These are phyloP conservation scores for Heliconius hortense DNA, from an alignment of 2,888 invertebrate species.

Conservation along the genomic window DNA sequence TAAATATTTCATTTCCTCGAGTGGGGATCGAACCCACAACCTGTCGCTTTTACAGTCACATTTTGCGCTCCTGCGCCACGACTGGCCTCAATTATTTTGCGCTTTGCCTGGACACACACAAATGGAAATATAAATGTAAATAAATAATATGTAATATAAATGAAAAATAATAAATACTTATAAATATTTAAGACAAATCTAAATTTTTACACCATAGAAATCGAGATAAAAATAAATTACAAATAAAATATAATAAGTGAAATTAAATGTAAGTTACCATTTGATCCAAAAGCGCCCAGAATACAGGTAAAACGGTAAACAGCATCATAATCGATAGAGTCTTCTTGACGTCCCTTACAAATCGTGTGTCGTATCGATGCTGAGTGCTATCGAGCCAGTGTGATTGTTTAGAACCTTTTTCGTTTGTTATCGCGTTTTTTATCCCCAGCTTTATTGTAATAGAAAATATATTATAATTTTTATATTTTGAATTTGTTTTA, in stretches of 20 bases:
- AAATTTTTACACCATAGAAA: neutral
- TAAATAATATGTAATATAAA: no score
- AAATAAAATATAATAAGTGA: neutral
- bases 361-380: slow-evolving; percentile 84
- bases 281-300: slow-evolving; percentile 97
- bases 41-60: no score
- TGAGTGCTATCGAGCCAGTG: slow-evolving; percentile 96
- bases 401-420: slow-evolving; percentile 71
- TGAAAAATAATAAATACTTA: no score
- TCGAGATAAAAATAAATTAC: no score
- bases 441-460: slow-evolving; percentile 72
- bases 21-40: no score
- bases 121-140: no score
- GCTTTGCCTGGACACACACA: no score
- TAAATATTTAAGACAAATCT: no score
- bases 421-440: slow-evolving; percentile 56
- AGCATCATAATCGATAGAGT: slow-evolving; percentile 88
- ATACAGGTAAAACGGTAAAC: slow-evolving; percentile 93
- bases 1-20: no score
- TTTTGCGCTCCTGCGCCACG: no score
- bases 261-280: slow-evolving; percentile 76
- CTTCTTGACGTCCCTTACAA: slow-evolving; percentile 90
- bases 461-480: neutral
- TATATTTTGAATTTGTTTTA: no score
- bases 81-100: no score